These are phyloP conservation scores for Calyptomena viridis DNA, from an alignment of 2,113 vertebrate genomes.

Conservation along the genomic window DNA sequence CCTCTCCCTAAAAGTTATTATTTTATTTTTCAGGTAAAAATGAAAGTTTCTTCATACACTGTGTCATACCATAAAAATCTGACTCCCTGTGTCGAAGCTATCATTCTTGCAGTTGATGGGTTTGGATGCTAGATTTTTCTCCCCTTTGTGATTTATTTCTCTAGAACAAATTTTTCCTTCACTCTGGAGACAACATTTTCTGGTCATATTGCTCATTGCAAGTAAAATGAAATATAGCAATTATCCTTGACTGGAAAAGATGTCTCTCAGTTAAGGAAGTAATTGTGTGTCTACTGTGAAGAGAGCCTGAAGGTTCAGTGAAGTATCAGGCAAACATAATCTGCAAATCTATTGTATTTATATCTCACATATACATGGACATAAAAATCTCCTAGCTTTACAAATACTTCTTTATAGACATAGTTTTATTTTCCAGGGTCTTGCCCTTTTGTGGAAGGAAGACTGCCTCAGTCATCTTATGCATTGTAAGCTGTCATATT, in stretches of 20 bases:
- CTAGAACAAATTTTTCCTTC: neutral
- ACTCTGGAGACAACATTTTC: neutral
- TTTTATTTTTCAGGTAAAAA: too few species aligned
- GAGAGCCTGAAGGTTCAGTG: neutral
- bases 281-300: neutral
- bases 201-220: neutral
- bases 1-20: too few species aligned
- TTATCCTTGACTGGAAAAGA: neutral
- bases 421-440: neutral
- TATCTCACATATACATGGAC: neutral
- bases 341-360: neutral
- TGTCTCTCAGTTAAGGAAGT: neutral
- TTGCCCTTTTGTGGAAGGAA: neutral
- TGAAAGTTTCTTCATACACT: too few species aligned
- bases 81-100: fast-evolving
- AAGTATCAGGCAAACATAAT: neutral
- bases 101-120: neutral
- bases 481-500: neutral
- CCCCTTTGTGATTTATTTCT: neutral
- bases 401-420: neutral
- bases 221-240: neutral
- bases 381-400: neutral
- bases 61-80: too few species aligned
- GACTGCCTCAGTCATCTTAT: neutral
- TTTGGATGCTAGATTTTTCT: neutral